These are phyloP conservation scores for Sinella curviseta DNA, from an alignment of 1,140 invertebrate genomes.

Conservation along the genomic window DNA sequence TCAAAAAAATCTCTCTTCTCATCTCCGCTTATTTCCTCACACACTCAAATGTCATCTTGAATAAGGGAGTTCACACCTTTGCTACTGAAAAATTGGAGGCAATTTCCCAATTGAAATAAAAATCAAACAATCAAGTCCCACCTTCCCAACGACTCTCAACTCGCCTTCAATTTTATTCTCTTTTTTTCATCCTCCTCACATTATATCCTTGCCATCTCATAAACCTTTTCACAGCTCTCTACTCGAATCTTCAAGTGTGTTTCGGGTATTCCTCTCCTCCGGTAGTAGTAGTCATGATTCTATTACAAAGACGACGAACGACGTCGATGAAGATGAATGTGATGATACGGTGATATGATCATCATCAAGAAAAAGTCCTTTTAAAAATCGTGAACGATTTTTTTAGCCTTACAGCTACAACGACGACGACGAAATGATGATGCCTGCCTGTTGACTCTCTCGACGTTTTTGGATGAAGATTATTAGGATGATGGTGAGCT, in stretches of 20 bases:
- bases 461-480: constrained; percentile 7
- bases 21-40: background rate
- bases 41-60: constrained; percentile 19
- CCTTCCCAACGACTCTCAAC: background rate
- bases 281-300: background rate
- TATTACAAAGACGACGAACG: background rate
- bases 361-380: background rate
- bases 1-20: background rate
- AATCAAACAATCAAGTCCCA: constrained; percentile 18
- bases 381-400: constrained; percentile 4
- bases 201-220: too few relatives aligned
- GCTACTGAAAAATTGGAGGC: constrained; percentile 24
- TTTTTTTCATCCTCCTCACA: too few relatives aligned
- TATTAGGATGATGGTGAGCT: background rate
- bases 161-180: background rate
- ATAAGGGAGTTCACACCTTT: constrained; percentile 22
- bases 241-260: background rate
- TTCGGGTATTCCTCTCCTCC: background rate
- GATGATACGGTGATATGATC: constrained; percentile 13
- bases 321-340: background rate
- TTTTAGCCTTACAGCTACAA: too few relatives aligned
- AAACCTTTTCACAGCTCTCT: background rate
- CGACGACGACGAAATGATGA: too few relatives aligned
- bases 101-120: constrained; percentile 21
- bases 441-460: constrained; percentile 2